These are phyloP conservation scores for Eulacestoma nigropectus DNA, from an alignment of 2,113 vertebrate species.

Conservation along the genomic window DNA sequence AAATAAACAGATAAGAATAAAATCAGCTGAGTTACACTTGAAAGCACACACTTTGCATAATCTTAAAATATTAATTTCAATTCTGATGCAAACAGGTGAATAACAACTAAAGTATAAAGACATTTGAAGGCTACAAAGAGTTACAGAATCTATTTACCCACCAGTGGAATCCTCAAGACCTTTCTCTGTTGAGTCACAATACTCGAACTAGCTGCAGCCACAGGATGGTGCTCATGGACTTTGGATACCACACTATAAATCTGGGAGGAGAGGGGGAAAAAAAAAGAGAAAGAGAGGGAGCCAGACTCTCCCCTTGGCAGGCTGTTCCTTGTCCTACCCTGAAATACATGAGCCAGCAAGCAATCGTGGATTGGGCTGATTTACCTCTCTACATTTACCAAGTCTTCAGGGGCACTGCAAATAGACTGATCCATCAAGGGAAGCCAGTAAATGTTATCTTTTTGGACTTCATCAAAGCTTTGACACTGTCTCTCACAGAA, in stretches of 20 bases:
- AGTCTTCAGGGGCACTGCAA: neutral
- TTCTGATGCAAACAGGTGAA: neutral
- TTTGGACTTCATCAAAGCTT: neutral
- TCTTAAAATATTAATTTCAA: neutral
- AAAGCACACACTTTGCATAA: neutral
- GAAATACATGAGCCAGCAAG: neutral
- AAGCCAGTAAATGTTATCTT: neutral
- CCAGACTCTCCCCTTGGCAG: neutral
- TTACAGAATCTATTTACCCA: neutral
- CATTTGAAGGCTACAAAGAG: neutral
- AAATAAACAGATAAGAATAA: neutral
- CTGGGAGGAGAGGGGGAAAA: fast-evolving
- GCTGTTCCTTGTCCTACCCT: neutral
- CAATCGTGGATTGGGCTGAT: neutral
- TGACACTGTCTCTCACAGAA: neutral
- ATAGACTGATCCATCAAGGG: neutral
- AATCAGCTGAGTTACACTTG: neutral
- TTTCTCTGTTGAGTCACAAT: neutral
- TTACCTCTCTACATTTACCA: neutral
- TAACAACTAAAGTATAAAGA: neutral
- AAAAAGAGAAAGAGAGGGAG: neutral
- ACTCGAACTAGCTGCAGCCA: neutral
- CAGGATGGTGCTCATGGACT: constrained; percentile 50
- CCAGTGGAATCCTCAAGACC: neutral
- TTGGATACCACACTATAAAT: neutral